These are phyloP conservation scores for Parnassius mnemosyne DNA, from an alignment of 2,888 invertebrate species.

Conservation along the genomic window DNA sequence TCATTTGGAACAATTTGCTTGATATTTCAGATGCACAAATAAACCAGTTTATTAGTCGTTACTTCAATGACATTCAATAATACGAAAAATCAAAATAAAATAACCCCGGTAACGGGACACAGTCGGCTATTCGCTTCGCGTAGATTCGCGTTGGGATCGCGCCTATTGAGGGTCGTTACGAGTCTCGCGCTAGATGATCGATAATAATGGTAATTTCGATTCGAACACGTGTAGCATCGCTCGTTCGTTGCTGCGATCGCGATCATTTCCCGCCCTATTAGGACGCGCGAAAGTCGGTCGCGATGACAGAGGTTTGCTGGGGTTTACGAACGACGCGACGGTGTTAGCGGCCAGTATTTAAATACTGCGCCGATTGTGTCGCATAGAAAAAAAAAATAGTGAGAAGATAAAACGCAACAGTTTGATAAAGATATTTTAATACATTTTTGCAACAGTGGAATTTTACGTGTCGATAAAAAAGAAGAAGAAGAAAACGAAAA, in stretches of 20 bases:
- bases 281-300: slow-evolving; percentile 59
- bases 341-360: slow-evolving; percentile 19
- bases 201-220: slow-evolving; percentile 79
- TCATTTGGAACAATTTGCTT: no score
- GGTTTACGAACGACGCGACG: slow-evolving; percentile 36
- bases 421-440: no score
- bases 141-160: slow-evolving; percentile 57
- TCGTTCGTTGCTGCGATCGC: slow-evolving; percentile 62
- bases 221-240: slow-evolving; percentile 75
- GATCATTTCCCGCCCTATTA: slow-evolving; percentile 69
- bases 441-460: no score
- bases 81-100: slow-evolving; percentile 38
- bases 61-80: neutral
- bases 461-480: no score
- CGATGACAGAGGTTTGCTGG: slow-evolving; percentile 53
- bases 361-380: slow-evolving; percentile 10
- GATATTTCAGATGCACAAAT: neutral
- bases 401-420: no score
- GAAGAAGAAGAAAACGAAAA: no score
- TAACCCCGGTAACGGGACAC: slow-evolving; percentile 59
- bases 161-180: slow-evolving; percentile 75
- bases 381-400: no score
- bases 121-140: slow-evolving; percentile 34
- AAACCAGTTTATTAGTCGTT: neutral
- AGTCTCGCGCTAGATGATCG: slow-evolving; percentile 74